Percentiles rank a stretch among this genome's conserved stretches.
Conservation (phyloP, 2,113 vertebrate genomes). For the Theropithecus gelada region DNA sequence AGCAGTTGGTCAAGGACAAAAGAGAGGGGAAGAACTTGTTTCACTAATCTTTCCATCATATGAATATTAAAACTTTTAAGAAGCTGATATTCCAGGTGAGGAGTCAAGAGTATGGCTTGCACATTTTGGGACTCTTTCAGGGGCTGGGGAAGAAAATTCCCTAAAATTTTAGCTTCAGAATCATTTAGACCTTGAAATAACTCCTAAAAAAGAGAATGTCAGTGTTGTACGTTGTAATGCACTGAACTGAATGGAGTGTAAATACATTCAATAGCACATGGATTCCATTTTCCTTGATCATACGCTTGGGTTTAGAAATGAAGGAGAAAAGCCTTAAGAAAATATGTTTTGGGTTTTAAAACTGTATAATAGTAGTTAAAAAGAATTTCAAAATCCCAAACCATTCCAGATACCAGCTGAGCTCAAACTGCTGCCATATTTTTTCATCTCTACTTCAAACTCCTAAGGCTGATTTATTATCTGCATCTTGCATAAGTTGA, state of each 20-base stretch:
- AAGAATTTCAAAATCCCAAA: neutral
- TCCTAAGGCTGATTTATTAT: neutral
- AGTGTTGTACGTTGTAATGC: neutral
- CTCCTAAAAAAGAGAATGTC: neutral
- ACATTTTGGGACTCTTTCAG: neutral
- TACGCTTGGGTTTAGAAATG: neutral
- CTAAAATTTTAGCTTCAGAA: neutral
- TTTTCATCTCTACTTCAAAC: neutral
- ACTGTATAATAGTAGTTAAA: neutral
- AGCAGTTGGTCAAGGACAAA: neutral
- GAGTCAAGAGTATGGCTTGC: neutral
- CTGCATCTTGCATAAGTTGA: neutral
- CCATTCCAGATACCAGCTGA: neutral
- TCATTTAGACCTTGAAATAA: neutral
- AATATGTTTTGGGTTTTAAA: neutral
- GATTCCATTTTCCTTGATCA: neutral
- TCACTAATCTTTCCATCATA: neutral
- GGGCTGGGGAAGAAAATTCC: neutral
- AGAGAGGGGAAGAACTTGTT: neutral
- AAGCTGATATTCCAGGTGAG: neutral
- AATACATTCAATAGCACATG: neutral
- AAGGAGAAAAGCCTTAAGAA: slow-evolving; percentile 1
- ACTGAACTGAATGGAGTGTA: neutral
- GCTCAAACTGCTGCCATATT: neutral
- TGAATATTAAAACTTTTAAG: neutral